These are phyloP conservation scores for Castor canadensis DNA, from an alignment of 2,113 vertebrate species.

Conservation along the genomic window DNA sequence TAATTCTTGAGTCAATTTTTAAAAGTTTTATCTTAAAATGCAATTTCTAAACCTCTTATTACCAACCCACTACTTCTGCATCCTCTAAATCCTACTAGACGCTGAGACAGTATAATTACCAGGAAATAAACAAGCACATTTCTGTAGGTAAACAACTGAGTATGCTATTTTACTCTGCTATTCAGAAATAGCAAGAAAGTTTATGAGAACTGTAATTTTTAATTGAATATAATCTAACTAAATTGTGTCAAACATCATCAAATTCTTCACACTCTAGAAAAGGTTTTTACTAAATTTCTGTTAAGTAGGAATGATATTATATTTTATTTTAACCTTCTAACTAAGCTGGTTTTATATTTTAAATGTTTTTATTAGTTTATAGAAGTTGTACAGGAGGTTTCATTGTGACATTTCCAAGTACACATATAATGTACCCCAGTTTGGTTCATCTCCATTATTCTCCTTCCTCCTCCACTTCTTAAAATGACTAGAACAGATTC, in stretches of 20 bases:
- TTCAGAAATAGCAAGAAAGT: slow-evolving; percentile 8
- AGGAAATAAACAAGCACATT: slow-evolving; percentile 53
- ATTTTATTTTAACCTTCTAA: too few species aligned
- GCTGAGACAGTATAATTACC: slow-evolving; percentile 56
- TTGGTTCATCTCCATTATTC: too few species aligned
- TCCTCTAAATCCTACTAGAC: slow-evolving; percentile 34
- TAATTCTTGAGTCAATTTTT: slow-evolving; percentile 48
- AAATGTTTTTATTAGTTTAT: too few species aligned
- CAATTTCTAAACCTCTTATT: slow-evolving; percentile 56
- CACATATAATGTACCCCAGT: too few species aligned
- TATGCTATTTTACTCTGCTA: background rate
- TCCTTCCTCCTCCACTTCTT: too few species aligned
- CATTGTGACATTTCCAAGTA: too few species aligned
- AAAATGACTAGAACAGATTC: too few species aligned
- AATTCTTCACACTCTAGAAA: slow-evolving; percentile 32
- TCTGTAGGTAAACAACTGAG: slow-evolving; percentile 33
- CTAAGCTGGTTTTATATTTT: too few species aligned
- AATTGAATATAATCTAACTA: background rate
- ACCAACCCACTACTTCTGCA: slow-evolving; percentile 37
- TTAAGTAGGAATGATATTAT: background rate
- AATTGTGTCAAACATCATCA: background rate
- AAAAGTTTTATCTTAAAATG: slow-evolving; percentile 46
- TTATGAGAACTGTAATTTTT: background rate
- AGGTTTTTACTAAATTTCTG: slow-evolving; percentile 8
- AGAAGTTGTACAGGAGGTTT: too few species aligned